Evolutionary conservation across 2,888 invertebrate genomes (phyloP).

Genomic region (Liposcelis brunnea): DNA sequence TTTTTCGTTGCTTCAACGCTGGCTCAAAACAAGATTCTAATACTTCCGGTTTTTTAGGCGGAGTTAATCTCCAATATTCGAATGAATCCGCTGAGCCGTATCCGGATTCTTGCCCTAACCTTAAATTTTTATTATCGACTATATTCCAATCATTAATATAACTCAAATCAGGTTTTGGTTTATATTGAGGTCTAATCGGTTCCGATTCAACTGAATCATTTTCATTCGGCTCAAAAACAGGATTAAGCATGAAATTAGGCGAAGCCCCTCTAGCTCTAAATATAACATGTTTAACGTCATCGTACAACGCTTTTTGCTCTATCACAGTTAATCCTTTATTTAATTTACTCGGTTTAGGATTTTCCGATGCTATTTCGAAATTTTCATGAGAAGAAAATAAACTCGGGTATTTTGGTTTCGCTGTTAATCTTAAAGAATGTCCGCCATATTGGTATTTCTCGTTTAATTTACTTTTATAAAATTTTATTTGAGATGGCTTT

Average conservation of each 20-base stretch:
- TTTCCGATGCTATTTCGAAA: too few relatives aligned
- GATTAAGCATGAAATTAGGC: slow-evolving; percentile 36
- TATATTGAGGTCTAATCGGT: neutral
- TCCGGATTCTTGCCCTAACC: slow-evolving; percentile 16
- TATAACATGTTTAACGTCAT: slow-evolving; percentile 16
- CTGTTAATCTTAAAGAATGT: neutral
- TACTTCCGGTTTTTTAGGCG: slow-evolving; percentile 35
- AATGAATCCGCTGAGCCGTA: slow-evolving; percentile 17
- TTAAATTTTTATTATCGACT: neutral
- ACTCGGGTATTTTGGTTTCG: neutral
- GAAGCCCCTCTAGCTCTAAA: slow-evolving; percentile 32
- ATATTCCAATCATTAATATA: neutral
- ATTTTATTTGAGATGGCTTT: neutral
- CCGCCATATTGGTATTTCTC: neutral
- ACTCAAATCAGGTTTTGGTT: neutral
- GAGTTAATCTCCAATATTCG: slow-evolving; percentile 18
- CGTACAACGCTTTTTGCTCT: slow-evolving; percentile 14
- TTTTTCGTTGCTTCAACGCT: slow-evolving; percentile 32
- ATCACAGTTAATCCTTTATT: slow-evolving; percentile 3
- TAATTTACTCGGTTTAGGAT: slow-evolving; percentile 9
- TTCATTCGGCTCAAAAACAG: slow-evolving; percentile 23
- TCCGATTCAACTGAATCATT: neutral
- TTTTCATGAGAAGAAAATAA: neutral
- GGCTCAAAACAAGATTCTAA: slow-evolving; percentile 38
- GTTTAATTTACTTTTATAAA: too few relatives aligned